Conservation (phyloP, 2,888 invertebrate species). For the Fabriciana adippe region DNA sequence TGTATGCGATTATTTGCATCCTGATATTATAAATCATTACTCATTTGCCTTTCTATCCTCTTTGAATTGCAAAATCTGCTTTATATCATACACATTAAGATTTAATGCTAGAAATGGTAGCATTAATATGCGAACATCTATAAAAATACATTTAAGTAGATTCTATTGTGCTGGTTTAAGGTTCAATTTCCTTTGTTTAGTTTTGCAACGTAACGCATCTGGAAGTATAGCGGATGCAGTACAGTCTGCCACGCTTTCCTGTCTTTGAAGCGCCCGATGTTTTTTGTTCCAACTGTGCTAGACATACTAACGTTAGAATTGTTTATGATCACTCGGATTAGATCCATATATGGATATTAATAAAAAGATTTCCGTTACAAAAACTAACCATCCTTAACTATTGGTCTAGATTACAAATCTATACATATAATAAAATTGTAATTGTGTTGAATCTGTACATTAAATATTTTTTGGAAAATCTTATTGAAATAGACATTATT, state of each 20-base stretch:
- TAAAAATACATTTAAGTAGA: neutral
- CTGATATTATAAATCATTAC: conserved; percentile 34
- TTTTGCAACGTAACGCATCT: conserved; percentile 38
- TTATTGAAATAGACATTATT: no score
- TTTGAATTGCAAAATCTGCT: conserved; percentile 17
- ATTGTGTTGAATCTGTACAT: no score
- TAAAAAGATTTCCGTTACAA: conserved; percentile 11
- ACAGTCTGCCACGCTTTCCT: conserved; percentile 60
- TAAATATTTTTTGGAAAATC: no score
- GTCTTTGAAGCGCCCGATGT: conserved; percentile 50
- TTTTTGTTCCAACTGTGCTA: conserved; percentile 37
- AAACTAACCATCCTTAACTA: neutral
- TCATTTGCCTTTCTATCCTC: conserved; percentile 21
- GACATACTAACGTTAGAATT: conserved; percentile 26
- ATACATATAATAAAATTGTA: no score
- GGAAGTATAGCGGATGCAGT: conserved; percentile 54
- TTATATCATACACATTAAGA: conserved; percentile 16
- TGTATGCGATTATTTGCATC: conserved; percentile 31
- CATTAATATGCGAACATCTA: conserved; percentile 11
- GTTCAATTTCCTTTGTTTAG: conserved; percentile 46
- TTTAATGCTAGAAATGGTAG: conserved; percentile 6
- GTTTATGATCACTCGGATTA: conserved; percentile 27
- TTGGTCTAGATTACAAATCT: no score
- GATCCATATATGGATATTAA: conserved; percentile 11
- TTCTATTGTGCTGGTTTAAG: conserved; percentile 41